Percentiles rank a stretch among this genome's conserved stretches.
Evolutionary conservation across 1,140 invertebrate species (phyloP).

Genomic region (Uloborus diversus): DNA sequence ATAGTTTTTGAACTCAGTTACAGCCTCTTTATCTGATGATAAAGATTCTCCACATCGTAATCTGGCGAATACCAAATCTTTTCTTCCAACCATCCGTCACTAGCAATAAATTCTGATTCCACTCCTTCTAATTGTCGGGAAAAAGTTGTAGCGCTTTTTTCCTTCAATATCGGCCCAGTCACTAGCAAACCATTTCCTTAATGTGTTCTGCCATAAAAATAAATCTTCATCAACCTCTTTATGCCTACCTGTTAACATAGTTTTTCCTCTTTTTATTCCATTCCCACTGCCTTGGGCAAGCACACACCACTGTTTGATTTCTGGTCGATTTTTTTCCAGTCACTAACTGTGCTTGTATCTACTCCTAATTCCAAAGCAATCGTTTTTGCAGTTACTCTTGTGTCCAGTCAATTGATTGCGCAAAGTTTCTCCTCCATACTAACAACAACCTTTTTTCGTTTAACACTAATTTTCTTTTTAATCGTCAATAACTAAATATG

Average conservation of each 20-base stretch:
- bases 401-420: neutral
- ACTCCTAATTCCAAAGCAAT: neutral
- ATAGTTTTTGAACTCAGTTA: neutral
- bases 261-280: conserved; percentile 9
- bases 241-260: neutral
- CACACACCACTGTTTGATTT: neutral
- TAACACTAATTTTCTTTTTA: conserved; percentile 5
- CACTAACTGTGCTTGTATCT: neutral
- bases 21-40: neutral
- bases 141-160: neutral
- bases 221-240: neutral
- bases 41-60: neutral
- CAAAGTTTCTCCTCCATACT: neutral
- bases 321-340: conserved; percentile 8
- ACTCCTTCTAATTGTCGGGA: neutral
- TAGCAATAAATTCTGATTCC: neutral
- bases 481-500: too few relatives aligned
- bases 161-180: neutral
- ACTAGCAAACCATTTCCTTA: neutral
- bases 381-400: neutral
- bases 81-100: neutral
- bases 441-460: conserved; percentile 11
- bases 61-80: neutral
- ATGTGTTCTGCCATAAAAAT: neutral
- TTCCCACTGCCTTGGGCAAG: neutral